Percentiles rank a stretch among this genome's conserved stretches.
Conservation (phyloP, 64 coral and sea anemone species). For the Stylophora pistillata region DNA sequence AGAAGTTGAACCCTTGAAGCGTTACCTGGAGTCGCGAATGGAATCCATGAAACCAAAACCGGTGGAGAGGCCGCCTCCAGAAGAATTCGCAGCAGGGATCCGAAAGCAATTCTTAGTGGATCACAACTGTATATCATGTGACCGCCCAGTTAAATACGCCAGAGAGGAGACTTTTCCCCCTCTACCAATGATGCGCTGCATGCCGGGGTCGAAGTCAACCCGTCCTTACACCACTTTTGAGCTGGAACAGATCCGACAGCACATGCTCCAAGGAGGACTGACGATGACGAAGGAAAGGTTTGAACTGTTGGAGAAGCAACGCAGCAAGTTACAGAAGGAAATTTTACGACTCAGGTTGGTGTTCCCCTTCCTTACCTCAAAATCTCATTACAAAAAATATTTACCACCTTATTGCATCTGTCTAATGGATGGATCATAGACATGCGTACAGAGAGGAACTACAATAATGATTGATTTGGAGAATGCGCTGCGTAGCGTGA, state of each 20-base stretch:
- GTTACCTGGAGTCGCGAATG: slow-evolving; percentile 74
- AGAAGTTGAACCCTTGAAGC: slow-evolving; percentile 81
- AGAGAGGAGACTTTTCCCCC: slow-evolving; percentile 73
- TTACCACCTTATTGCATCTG: too few species aligned
- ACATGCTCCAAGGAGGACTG: slow-evolving; percentile 81
- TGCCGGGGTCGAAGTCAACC: slow-evolving; percentile 81
- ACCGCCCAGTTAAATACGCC: slow-evolving; percentile 69
- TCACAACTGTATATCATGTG: slow-evolving; percentile 87
- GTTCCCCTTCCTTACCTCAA: not conserved
- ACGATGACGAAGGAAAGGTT: slow-evolving; percentile 78
- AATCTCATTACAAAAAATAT: too few species aligned
- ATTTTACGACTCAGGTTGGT: slow-evolving; percentile 77
- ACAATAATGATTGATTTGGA: not conserved
- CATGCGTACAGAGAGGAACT: not conserved
- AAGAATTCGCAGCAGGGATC: slow-evolving; percentile 78
- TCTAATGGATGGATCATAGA: too few species aligned
- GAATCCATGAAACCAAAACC: slow-evolving; percentile 69
- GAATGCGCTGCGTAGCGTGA: not conserved
- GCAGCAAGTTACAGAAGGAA: slow-evolving; percentile 76
- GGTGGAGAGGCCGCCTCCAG: slow-evolving; percentile 49
- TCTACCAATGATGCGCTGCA: slow-evolving; percentile 55
- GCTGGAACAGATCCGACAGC: slow-evolving; percentile 91
- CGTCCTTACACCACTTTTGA: slow-evolving; percentile 92
- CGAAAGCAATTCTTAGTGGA: slow-evolving; percentile 66
- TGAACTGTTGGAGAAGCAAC: slow-evolving; percentile 75